Conservation (phyloP, 2,113 vertebrate species). For the Ochotona curzoniae region DNA sequence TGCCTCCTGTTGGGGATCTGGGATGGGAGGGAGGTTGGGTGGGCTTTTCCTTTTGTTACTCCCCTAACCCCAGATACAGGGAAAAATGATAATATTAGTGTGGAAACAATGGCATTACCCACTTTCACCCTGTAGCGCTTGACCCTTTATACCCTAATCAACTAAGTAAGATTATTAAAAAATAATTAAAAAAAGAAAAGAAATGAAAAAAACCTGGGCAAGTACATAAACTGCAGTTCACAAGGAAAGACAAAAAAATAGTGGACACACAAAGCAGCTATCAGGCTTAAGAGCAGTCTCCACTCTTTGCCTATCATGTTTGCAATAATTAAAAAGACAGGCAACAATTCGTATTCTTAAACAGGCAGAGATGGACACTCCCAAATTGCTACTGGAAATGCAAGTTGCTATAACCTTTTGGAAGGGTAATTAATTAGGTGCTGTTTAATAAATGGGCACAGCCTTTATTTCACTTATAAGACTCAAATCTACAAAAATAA, state of each 20-base stretch:
- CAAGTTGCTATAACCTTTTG: background rate
- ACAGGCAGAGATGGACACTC: background rate
- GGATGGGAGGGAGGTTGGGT: too few species aligned
- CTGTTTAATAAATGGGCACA: background rate
- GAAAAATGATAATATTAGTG: too few species aligned
- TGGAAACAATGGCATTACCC: too few species aligned
- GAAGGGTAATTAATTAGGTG: background rate
- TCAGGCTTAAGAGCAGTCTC: background rate
- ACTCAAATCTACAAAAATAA: conserved; percentile 35
- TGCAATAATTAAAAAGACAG: background rate
- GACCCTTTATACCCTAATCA: too few species aligned
- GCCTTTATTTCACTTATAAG: background rate
- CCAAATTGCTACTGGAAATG: background rate
- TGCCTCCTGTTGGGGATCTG: too few species aligned
- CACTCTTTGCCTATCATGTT: background rate
- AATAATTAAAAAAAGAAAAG: too few species aligned
- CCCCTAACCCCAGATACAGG: too few species aligned
- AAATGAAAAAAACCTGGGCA: too few species aligned
- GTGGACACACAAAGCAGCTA: background rate
- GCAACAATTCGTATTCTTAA: background rate
- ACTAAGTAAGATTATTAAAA: too few species aligned
- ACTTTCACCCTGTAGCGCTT: too few species aligned
- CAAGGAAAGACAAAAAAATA: background rate
- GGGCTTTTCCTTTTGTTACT: too few species aligned
- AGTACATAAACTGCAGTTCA: background rate